These are phyloP conservation scores for Pristionchus exspectatus DNA, from an alignment of 2,888 invertebrate species.

Conservation along the genomic window DNA sequence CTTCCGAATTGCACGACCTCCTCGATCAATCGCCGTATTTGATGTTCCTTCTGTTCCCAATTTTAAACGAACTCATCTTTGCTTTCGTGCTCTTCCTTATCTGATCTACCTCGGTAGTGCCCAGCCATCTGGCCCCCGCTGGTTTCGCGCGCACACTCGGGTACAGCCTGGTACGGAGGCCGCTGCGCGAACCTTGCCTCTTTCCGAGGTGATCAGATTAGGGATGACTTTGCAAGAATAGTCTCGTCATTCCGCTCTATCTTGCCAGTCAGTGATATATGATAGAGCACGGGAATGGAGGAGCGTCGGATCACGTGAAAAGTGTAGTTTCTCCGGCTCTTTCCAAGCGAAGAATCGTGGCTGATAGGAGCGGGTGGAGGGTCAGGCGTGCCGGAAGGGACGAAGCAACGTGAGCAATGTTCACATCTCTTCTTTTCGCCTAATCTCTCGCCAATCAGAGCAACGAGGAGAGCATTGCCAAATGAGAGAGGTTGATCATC, in stretches of 20 bases:
- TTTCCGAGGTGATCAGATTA: neutral
- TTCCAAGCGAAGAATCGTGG: neutral
- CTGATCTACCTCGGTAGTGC: neutral
- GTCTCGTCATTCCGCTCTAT: neutral
- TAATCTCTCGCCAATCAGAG: no score
- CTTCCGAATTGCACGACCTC: neutral
- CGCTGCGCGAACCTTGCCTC: neutral
- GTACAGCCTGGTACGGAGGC: constrained; percentile 13
- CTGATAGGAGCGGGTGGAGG: neutral
- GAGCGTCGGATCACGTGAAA: neutral
- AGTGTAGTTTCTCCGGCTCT: neutral
- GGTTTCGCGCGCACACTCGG: neutral
- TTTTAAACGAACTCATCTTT: neutral
- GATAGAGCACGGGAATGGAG: neutral
- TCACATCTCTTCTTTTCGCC: neutral
- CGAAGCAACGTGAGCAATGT: no score
- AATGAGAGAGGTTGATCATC: neutral
- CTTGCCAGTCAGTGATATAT: neutral
- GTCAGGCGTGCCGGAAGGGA: neutral
- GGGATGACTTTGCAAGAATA: neutral
- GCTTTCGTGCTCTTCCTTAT: neutral
- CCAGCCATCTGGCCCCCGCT: neutral
- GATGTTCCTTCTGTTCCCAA: neutral
- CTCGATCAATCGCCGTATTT: neutral
- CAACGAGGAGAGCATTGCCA: neutral